Conservation (phyloP, 1,140 invertebrate species). For the Lamellibrachia luymesi region DNA sequence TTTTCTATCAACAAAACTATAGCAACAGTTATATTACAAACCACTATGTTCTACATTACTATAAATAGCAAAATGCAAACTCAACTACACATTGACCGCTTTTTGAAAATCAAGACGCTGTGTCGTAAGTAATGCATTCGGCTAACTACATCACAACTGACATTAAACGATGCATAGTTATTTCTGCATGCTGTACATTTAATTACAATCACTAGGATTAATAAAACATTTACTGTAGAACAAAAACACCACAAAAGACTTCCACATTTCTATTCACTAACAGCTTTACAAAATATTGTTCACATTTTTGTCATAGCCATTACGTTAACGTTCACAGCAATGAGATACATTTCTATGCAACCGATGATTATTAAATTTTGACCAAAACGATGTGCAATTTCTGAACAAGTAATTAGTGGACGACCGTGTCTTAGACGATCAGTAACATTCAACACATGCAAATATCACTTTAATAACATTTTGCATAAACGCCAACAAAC, state of each 20-base stretch:
- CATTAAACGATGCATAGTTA: neutral
- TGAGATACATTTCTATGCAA: neutral
- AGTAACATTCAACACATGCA: neutral
- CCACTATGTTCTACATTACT: neutral
- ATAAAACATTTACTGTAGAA: neutral
- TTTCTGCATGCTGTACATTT: neutral
- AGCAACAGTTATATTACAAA: neutral
- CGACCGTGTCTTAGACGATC: neutral
- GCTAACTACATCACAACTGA: neutral
- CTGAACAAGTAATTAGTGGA: neutral
- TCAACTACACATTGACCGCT: neutral
- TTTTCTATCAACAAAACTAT: neutral
- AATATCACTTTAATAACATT: neutral
- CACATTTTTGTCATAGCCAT: neutral
- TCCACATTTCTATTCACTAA: neutral
- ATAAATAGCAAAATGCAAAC: conserved; percentile 1
- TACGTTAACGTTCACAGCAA: neutral
- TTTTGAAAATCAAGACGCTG: neutral
- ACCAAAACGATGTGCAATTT: neutral
- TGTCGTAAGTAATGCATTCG: neutral
- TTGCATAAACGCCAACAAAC: neutral
- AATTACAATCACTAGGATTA: neutral
- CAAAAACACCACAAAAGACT: neutral
- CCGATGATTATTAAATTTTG: neutral
- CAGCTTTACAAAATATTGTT: neutral